Base-by-base conservation (phyloP, 2,888 invertebrate species). In the Nasonia oneida region DNA sequence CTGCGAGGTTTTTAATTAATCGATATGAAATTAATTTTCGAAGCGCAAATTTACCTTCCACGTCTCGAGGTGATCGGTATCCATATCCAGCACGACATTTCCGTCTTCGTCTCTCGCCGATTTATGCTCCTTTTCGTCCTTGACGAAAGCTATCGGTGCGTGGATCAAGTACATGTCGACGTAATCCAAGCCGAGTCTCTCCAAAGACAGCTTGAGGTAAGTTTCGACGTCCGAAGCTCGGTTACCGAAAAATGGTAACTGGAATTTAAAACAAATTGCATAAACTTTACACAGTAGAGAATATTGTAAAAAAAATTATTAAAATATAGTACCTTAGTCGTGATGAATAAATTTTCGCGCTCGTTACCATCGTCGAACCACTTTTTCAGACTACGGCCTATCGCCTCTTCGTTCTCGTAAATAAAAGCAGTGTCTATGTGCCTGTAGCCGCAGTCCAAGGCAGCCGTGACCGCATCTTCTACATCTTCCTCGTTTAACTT, bases 361-460 rank as follows among this genome's bases (percentile, higher is more conserved):
- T 94, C 95, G 14, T 96, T 95, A 53, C 96, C 96, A 67, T 94
- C 94, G 33, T 94, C 91, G 47, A 97, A 94, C 95, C 96, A 96
- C 90, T 95, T 94, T 88, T 95, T 95, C 79, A 97, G 92, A 53
- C 95, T 96, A 81, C 94, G 94, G 4, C 97, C 97, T 87, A 97
- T 96, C 1, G 95, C 95, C 88, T 96, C 96, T 93, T 97, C 97
- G 89, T 97, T 97, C 87, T 96, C 95, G 90, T 97, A 97, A 93
- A 96, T 96, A 91, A 96, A 96, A 37, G 97, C 97, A 10, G 97
- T 97, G 91, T 97, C 97, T 88, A 96, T 96, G 88, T 96, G 97
- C 88, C 96, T 94, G 90, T 97, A 97, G 42, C 97, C 97, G 87
- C 94, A 93, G 78, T 96, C 95, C 86, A 97, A 92, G 37, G 97